These are phyloP conservation scores for Nomada fabriciana DNA, from an alignment of 2,888 invertebrate species.

Conservation along the genomic window DNA sequence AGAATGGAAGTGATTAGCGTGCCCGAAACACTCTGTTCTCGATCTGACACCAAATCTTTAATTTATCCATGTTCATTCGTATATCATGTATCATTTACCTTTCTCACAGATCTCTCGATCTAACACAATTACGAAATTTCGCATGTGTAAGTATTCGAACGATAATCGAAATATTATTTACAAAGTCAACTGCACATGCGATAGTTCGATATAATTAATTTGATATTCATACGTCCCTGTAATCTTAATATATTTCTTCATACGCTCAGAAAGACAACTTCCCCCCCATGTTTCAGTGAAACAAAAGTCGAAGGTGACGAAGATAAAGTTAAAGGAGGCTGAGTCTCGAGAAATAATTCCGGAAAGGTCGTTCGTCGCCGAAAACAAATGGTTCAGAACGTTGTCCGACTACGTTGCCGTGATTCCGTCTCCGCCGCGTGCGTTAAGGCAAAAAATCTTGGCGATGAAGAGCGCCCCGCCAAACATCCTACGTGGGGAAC, in stretches of 20 bases:
- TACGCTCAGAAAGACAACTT: neutral
- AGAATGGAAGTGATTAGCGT: slow-evolving; percentile 26
- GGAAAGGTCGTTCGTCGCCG: neutral
- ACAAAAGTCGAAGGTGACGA: accelerated
- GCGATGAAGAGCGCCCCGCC: slow-evolving; percentile 37
- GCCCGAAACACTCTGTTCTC: slow-evolving; percentile 12
- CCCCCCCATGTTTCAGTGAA: slow-evolving; percentile 4
- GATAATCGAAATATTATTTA: too few species aligned
- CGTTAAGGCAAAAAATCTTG: slow-evolving; percentile 31
- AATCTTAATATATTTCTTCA: neutral
- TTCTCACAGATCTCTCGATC: neutral
- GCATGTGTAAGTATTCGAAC: too few species aligned
- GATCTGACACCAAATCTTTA: neutral
- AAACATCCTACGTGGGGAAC: slow-evolving; percentile 32
- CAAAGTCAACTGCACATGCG: too few species aligned
- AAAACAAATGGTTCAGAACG: slow-evolving; percentile 22
- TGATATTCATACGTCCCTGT: neutral
- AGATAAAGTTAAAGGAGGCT: neutral
- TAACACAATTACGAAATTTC: too few species aligned
- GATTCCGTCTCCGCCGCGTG: slow-evolving; percentile 5
- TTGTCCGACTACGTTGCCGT: slow-evolving; percentile 22
- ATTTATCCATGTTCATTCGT: too few species aligned
- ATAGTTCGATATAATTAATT: too few species aligned
- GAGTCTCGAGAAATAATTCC: neutral
- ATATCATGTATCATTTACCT: too few species aligned